Evolutionary conservation across 1,140 invertebrate species (phyloP), one percentile per base, ranked within the genome.

Genomic region (Caenorhabditis briggsae): DNA sequence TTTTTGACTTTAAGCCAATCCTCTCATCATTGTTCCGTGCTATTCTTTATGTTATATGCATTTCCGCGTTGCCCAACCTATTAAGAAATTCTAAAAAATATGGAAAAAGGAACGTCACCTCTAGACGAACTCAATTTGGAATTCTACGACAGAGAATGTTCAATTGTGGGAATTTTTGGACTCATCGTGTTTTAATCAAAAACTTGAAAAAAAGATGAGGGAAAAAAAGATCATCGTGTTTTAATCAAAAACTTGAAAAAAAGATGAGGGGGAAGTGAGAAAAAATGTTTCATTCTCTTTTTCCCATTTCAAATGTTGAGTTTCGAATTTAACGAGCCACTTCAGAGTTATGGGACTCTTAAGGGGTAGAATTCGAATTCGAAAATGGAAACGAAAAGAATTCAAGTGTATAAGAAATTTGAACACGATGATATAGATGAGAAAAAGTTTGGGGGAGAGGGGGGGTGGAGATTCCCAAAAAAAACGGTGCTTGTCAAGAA

Each of bases 321-420:
- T 78, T 78, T 78, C 46, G 33, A 48, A 53, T 78, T 78, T 78
- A 50, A 78, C 70, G 70, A 78, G 20, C 46, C 20, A 50, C 46
- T 78, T 78, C 50, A 78, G 20, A 78, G 46, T 78, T 78, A 78
- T 48, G 48, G 46, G 70, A 78, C 46, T 78, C 20, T 78, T 46
- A 78, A 78, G 46, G 20, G 41, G 18, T 33, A 33, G 33, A 33
- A 33, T 33, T 33, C 33, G 18, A 61, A 61, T 61, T 61, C 23
- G 8, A 61, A 61, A 61, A 61, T 61, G 70, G 46, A 78, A 46
- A 43, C 18, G 6, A 18, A 18, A 14, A 78, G 53, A 48, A 12
- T 78, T 50, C 46, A 78, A 46, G 70, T 78, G 70, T 78, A 78
- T 33, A 33, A 33, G 50, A 78, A 78, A 78, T 46, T 78, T 50